These are phyloP conservation scores for Gnatocerus cornutus DNA, from an alignment of 2,888 invertebrate genomes.

Conservation along the genomic window DNA sequence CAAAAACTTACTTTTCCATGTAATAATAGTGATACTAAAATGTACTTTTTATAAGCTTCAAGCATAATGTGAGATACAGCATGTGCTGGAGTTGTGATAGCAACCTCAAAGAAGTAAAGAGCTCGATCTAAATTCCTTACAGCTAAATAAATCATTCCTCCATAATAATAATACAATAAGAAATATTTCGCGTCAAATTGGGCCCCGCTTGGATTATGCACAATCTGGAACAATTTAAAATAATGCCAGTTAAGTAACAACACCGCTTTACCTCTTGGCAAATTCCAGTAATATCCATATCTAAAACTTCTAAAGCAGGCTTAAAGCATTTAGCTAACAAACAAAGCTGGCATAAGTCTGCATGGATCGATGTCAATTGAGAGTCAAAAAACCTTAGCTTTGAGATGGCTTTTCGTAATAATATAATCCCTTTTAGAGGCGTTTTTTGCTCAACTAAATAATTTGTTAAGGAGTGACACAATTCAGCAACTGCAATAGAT, in stretches of 20 bases:
- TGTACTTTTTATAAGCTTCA: constrained; percentile 97
- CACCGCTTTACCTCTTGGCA: constrained; percentile 81
- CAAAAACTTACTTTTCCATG: constrained; percentile 86
- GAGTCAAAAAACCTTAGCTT: constrained; percentile 91
- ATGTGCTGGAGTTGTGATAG: constrained; percentile 94
- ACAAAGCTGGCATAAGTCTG: constrained; percentile 94
- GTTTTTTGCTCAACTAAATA: constrained; percentile 85
- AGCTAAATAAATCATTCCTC: constrained; percentile 97
- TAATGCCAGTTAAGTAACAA: no score
- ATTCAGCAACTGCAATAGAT: constrained; percentile 83
- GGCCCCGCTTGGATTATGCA: constrained; percentile 73
- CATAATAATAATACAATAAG: constrained; percentile 96
- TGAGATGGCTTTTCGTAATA: constrained; percentile 87
- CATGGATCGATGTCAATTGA: constrained; percentile 95
- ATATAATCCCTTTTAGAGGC: constrained; percentile 87
- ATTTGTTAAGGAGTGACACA: constrained; percentile 89
- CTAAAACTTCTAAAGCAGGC: constrained; percentile 90
- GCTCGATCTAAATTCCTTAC: constrained; percentile 95
- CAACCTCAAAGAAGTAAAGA: constrained; percentile 96
- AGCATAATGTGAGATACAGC: constrained; percentile 98
- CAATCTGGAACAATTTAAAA: constrained; percentile 57
- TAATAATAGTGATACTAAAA: constrained; percentile 91
- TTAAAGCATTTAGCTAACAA: constrained; percentile 93
- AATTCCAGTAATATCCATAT: constrained; percentile 93
- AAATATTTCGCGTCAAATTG: constrained; percentile 92